Evolutionary conservation across 2,888 invertebrate species (phyloP), one percentile per base, ranked within the genome.

Genomic region (Gasteruption jaculator): DNA sequence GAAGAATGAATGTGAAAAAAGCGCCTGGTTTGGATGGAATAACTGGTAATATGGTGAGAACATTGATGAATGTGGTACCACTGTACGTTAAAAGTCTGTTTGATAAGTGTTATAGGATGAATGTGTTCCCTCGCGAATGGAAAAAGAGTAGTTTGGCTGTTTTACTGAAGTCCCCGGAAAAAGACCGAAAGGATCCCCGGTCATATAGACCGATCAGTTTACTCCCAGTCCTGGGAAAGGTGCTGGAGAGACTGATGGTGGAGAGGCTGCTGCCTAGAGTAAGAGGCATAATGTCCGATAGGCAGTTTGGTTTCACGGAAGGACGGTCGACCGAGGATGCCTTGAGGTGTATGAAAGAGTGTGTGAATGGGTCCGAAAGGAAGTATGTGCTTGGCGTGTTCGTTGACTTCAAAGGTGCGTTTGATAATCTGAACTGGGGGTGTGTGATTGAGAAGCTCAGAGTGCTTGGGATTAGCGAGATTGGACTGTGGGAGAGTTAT

Each of bases 151-250:
- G 14, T 2, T 29, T 39, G 4, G 35, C 39, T 1, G 24, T 25
- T 1, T n/a, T 31, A 26, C 24, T 30, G 10, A 40, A 40, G 15
- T 29, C 30, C 3, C 4, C 4, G 8, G 33, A 16, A 4, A 33
- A 40, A 2, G 40, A 40, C 3, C 19, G 20, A 15, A 14, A 5
- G 3, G 18, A 19, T 10, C 19, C 22, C 2, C 10, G 20, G 4
- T 41, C 41, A 7, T 41, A 41, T 19, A 24, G 35, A 11, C 35
- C 35, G 5, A 35, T 41, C 5, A 41, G 34, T 8, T 22, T 41
- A 2, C 8, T 36, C 2, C 15, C 12, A 7, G 12, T 8, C 4
- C 2, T 42, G 42, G 25, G 37, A 2, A 42, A 42, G 37, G 12
- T 31, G 4, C 14, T 41, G 16, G 41, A 41, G 18, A 21, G 36